Percentiles rank a stretch among this genome's conserved stretches.
Conservation (phyloP, 2,113 vertebrate genomes). For the Zosterops japonicus region DNA sequence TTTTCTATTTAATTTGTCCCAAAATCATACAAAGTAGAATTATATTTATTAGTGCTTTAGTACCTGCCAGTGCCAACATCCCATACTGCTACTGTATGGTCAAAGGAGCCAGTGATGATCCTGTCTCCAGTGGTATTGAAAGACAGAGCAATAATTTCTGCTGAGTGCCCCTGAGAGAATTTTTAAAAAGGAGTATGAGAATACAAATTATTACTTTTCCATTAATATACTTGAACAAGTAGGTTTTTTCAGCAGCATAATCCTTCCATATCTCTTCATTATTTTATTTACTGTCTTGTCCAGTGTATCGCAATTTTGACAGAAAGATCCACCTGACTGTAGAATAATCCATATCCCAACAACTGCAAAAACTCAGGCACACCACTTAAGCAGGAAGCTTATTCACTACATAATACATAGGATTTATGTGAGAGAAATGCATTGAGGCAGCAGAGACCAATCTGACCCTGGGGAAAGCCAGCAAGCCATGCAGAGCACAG, state of each 20-base stretch:
- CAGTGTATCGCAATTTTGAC: not conserved
- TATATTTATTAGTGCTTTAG: not conserved
- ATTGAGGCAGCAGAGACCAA: not conserved
- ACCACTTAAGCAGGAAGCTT: not conserved
- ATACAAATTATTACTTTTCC: not conserved
- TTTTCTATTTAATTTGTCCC: not conserved
- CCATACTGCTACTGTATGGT: conserved; percentile 89
- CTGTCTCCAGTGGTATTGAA: conserved; percentile 88
- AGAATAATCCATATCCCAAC: not conserved
- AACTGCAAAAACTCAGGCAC: not conserved
- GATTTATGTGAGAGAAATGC: not conserved
- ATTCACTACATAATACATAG: not conserved
- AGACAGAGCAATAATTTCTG: conserved; percentile 87
- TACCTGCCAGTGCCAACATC: conserved; percentile 90
- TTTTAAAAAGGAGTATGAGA: not conserved
- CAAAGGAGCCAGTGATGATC: conserved; percentile 92
- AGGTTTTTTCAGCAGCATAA: not conserved
- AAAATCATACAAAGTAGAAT: not conserved
- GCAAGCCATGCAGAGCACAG: not conserved
- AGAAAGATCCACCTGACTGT: not conserved
- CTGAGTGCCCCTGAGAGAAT: conserved; percentile 86
- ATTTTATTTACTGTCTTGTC: not conserved
- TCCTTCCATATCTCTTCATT: not conserved
- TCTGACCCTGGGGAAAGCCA: not conserved
- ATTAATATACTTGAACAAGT: not conserved